Evolutionary conservation across 2,888 invertebrate species (phyloP), one percentile per base, ranked within the genome.

Genomic region (Mythimna albipuncta): DNA sequence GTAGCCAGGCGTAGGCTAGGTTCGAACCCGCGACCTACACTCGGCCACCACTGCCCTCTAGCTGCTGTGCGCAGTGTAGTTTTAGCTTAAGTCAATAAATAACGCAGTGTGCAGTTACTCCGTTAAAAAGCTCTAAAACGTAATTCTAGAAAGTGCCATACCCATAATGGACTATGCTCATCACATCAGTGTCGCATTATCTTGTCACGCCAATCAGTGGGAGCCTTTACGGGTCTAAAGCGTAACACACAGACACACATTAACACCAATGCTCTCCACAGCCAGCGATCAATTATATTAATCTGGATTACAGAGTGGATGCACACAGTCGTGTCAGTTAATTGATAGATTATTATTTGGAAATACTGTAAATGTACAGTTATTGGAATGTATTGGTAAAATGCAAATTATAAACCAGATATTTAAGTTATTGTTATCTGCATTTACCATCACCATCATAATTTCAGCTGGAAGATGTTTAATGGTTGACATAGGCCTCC

Each of bases 201-300:
- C n/a, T 10, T 10, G n/a, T 11, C 6, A 6, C n/a, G 11, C 2
- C 35, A n/a, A n/a, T 59, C 61, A 13, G 21, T 41, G 10, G 0
- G 13, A 41, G 16, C 44, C 62, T 26, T 61, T 19, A 26, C 7
- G 9, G n/a, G 3, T 3, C 11, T 41, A 6, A 38, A 32, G 58
- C 11, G 16, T 58, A 47, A 71, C 7, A 38, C 7, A 50, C 16
- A 50, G 4, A 44, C 9, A 5, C 21, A 35, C 11, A 72, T 54
- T 64, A 54, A 75, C 72, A 47, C 55, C 26, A 55, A 35, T 35
- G 55, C n/a, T 47, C 11, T 55, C n/a, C 47, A 57, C 38, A 50
- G 62, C 62, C 21, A 44, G 68, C 10, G 10, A 76, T 76, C 47
- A 57, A 72, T 76, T 76, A 72, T 76, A 67, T 76, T 76, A 75